These are phyloP conservation scores for Fabriciana adippe DNA, from an alignment of 2,888 invertebrate genomes.

Conservation along the genomic window DNA sequence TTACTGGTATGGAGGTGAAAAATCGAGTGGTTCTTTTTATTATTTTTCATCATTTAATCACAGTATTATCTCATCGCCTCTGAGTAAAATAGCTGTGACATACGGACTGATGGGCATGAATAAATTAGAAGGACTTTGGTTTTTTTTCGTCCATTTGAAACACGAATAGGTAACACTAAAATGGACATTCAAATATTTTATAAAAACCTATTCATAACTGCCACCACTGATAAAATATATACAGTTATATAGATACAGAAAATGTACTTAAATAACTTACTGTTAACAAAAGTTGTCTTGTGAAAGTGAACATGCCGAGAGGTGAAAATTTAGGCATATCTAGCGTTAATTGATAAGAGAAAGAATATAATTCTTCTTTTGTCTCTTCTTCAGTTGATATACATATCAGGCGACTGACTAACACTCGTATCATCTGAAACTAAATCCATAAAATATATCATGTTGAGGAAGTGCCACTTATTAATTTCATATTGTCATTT, in stretches of 20 bases:
- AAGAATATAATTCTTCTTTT: conserved; percentile 14
- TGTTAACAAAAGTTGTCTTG: conserved; percentile 7
- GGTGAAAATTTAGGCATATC: neutral
- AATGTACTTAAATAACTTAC: neutral
- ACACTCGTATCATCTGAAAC: neutral
- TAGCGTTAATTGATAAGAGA: neutral
- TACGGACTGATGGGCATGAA: too few species aligned
- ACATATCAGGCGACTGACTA: conserved; percentile 8
- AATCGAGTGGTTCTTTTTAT: too few species aligned
- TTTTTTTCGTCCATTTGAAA: too few species aligned
- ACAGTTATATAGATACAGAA: neutral
- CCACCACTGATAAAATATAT: neutral
- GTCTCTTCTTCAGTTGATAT: neutral
- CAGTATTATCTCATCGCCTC: too few species aligned
- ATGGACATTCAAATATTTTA: neutral
- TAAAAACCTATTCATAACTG: neutral
- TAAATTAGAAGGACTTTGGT: too few species aligned
- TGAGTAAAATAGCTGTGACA: too few species aligned
- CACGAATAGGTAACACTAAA: too few species aligned
- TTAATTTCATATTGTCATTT: neutral
- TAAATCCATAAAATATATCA: neutral
- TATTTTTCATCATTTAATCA: too few species aligned
- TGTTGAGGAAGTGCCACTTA: too few species aligned
- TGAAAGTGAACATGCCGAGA: neutral
- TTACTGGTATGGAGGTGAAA: too few species aligned